A percentile compares a stretch with the other conserved stretches of the same genome.
Conservation (phyloP, 2,797 vertebrate genomes). For the Pipistrellus pygmaeus region DNA sequence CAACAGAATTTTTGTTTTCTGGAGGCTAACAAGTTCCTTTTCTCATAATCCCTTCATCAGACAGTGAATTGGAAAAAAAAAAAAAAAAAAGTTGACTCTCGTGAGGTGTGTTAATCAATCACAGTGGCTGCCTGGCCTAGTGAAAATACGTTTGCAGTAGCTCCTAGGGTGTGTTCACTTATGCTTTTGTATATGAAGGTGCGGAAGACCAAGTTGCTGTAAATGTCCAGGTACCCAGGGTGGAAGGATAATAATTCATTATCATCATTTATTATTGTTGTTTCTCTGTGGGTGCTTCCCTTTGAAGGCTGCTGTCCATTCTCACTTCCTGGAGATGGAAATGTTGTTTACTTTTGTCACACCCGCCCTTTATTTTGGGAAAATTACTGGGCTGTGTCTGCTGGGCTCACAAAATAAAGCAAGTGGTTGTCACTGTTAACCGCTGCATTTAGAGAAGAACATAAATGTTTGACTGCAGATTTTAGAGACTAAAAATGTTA, state of each 20-base stretch:
- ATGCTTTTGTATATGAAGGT: neutral
- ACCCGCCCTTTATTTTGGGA: neutral
- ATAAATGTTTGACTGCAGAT: neutral
- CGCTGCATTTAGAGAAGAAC: neutral
- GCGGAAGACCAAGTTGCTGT: neutral
- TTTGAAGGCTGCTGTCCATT: neutral
- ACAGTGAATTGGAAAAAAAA: neutral
- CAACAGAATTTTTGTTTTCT: neutral
- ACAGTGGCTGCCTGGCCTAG: neutral
- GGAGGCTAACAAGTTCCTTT: neutral
- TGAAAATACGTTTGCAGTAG: too few species aligned
- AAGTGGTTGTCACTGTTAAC: neutral
- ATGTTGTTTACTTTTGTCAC: neutral
- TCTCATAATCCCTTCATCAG: neutral
- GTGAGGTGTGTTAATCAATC: neutral
- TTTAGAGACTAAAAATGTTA: neutral
- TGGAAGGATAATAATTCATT: neutral
- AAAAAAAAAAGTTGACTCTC: neutral
- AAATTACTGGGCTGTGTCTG: neutral
- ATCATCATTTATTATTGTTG: neutral
- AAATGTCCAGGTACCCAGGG: neutral
- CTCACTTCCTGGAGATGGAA: neutral
- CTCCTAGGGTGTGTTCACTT: rapidly evolving
- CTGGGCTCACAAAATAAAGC: neutral
- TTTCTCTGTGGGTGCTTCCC: neutral